Evolutionary conservation across 2,113 vertebrate genomes (phyloP).

Genomic region (Ameiurus melas): DNA sequence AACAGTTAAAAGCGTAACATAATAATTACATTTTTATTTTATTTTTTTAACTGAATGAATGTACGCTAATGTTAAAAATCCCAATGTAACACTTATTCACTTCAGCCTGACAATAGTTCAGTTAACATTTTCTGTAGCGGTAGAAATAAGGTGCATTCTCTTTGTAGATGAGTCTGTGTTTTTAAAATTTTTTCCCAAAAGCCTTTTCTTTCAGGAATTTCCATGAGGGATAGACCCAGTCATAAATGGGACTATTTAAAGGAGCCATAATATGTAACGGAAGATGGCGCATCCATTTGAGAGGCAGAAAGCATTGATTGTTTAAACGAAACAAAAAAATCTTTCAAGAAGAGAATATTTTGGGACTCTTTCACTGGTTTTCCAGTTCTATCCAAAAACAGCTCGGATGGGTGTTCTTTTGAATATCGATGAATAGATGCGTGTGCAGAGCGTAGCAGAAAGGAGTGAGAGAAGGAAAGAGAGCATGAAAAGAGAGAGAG

Average conservation of each 20-base stretch:
- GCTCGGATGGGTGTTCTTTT: conserved; percentile 24
- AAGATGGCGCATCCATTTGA: conserved; percentile 89
- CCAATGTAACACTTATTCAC: conserved; percentile 32
- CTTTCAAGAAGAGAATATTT: conserved; percentile 88
- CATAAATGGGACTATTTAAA: conserved; percentile 88
- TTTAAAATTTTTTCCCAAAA: conserved; percentile 82
- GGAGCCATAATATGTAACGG: conserved; percentile 89
- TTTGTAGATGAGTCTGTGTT: conserved; percentile 79
- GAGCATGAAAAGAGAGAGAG: conserved; percentile 62
- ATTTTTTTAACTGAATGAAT: conserved; percentile 12
- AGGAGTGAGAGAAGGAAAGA: conserved; percentile 75
- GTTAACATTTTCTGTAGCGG: conserved; percentile 41
- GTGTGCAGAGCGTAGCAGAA: conserved; percentile 41
- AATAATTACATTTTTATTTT: not conserved
- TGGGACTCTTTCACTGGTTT: conserved; percentile 84
- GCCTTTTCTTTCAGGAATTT: conserved; percentile 93
- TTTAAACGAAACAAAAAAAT: conserved; percentile 75
- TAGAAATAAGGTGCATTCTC: conserved; percentile 54
- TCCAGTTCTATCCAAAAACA: conserved; percentile 67
- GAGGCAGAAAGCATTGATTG: conserved; percentile 67
- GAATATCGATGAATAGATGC: conserved; percentile 42
- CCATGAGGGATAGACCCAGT: conserved; percentile 84
- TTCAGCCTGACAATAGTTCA: conserved; percentile 33
- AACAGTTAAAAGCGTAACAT: conserved; percentile 10
- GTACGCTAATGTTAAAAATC: conserved; percentile 27